These are phyloP conservation scores for Oxytorus armatus DNA, from an alignment of 2,888 invertebrate species.

Conservation along the genomic window DNA sequence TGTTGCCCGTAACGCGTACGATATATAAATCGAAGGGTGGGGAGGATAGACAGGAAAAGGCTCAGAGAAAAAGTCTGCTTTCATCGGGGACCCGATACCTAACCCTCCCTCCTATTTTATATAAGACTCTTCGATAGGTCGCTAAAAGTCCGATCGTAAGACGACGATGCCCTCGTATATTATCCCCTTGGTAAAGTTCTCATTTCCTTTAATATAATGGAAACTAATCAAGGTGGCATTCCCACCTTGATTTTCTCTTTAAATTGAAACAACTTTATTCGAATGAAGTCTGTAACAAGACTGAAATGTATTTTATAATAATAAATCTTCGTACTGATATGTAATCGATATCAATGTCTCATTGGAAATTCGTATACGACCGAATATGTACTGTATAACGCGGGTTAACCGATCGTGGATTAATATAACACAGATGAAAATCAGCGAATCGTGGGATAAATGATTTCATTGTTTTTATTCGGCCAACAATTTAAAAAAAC, in stretches of 20 bases:
- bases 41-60: conserved; percentile 14
- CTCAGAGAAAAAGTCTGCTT: conserved; percentile 41
- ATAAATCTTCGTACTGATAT: background rate
- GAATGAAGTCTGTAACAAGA: background rate
- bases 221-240: background rate
- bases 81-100: conserved; percentile 46
- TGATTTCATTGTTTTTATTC: conserved; percentile 24
- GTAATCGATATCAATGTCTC: background rate
- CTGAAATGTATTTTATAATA: background rate
- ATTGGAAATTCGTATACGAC: background rate
- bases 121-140: conserved; percentile 31
- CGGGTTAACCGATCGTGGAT: conserved; percentile 13
- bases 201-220: background rate
- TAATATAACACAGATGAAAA: conserved; percentile 35
- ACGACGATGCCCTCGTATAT: conserved; percentile 17
- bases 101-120: conserved; percentile 27
- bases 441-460: conserved; percentile 47
- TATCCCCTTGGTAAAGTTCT: conserved; percentile 23
- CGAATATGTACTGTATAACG: background rate
- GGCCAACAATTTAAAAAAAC: conserved; percentile 14
- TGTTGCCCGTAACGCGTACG: conserved; percentile 25
- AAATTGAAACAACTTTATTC: background rate
- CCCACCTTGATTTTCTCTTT: conserved; percentile 12
- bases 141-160: conserved; percentile 28
- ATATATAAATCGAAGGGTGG: conserved; percentile 20